These are phyloP conservation scores for Alca torda DNA, from an alignment of 2,797 vertebrate species.

Conservation along the genomic window DNA sequence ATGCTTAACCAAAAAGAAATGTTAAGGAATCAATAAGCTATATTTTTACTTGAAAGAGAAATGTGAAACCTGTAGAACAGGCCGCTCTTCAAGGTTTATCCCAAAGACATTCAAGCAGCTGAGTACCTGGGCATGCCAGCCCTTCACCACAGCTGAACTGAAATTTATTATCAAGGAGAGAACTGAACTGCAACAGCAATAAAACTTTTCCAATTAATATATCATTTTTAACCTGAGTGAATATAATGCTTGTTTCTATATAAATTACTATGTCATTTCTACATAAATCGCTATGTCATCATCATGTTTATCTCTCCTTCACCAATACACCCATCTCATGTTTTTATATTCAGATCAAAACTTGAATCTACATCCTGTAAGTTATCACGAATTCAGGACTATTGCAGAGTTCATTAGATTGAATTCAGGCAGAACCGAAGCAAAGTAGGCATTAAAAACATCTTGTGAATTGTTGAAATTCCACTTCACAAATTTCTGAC, in stretches of 20 bases:
- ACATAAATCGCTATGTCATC: not conserved
- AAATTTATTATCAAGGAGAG: not conserved
- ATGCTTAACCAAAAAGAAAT: not conserved
- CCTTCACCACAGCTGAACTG: not conserved
- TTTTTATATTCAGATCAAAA: not conserved
- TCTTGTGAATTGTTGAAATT: not conserved
- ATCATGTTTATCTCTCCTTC: not conserved
- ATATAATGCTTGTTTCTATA: not conserved
- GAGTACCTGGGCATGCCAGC: not conserved
- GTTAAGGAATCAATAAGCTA: not conserved
- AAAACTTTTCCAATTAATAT: not conserved
- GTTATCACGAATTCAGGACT: not conserved
- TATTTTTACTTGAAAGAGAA: not conserved
- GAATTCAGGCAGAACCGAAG: not conserved
- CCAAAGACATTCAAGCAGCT: not conserved
- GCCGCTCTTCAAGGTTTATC: not conserved
- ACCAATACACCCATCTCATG: not conserved
- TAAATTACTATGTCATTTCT: not conserved
- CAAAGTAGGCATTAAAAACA: not conserved
- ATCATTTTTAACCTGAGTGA: not conserved
- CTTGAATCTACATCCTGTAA: not conserved
- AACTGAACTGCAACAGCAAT: not conserved
- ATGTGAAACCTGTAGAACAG: not conserved
- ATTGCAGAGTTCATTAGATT: not conserved
- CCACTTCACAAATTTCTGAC: not conserved